A percentile compares a stretch with the other conserved stretches of the same genome.
Conservation (phyloP, 2,888 invertebrate species). For the Eupithecia centaureata region DNA sequence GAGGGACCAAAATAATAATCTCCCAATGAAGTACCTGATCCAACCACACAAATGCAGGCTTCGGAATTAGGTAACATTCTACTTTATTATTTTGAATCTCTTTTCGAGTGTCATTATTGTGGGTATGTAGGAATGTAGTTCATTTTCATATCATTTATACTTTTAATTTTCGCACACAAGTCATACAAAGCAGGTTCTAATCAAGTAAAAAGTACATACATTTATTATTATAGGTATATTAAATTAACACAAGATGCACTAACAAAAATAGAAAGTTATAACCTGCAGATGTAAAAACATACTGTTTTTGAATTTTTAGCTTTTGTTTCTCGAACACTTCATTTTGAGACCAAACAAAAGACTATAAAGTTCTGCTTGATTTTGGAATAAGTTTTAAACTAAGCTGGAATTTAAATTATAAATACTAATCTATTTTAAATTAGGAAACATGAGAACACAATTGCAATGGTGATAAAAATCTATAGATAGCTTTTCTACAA, state of each 20-base stretch:
- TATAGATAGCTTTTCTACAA: no score
- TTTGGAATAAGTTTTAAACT: not conserved
- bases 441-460: not conserved
- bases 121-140: not conserved
- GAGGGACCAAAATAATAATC: conserved; percentile 23
- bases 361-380: not conserved
- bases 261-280: no score
- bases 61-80: conserved; percentile 37
- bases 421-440: not conserved
- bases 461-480: no score
- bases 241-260: no score
- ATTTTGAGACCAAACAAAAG: not conserved
- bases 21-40: conserved; percentile 29
- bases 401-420: not conserved
- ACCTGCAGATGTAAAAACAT: no score
- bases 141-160: no score
- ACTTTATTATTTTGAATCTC: not conserved
- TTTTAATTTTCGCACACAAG: not conserved
- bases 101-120: not conserved
- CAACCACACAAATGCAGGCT: conserved; percentile 45
- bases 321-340: no score
- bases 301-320: no score
- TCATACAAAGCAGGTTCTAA: not conserved
- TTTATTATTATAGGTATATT: no score
- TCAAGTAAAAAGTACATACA: no score